Evolutionary conservation across 37 sponge, comb jelly and placozoan species (phyloP).

Genomic region (Cliona cf. orientalis): DNA sequence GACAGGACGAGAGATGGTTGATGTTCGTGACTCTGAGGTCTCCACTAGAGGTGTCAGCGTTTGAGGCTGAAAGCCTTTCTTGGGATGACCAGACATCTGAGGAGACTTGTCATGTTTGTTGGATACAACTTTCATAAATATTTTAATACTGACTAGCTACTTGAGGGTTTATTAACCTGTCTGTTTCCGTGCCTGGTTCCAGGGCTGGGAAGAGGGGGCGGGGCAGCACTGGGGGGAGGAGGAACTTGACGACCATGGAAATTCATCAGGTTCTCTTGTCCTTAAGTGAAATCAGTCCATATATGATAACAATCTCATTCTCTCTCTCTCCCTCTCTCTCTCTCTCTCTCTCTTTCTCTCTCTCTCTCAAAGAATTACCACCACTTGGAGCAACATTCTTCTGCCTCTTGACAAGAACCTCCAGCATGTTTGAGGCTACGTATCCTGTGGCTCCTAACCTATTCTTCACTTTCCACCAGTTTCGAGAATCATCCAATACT

Average conservation of each 20-base stretch:
- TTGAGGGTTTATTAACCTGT: background rate
- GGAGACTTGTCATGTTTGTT: conserved; percentile 10
- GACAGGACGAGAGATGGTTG: conserved; percentile 22
- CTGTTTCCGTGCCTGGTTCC: conserved; percentile 1
- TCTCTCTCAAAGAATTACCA: background rate
- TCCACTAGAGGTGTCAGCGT: conserved; percentile 28
- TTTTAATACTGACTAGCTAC: background rate
- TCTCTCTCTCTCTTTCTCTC: background rate
- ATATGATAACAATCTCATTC: background rate
- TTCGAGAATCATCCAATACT: conserved; percentile 56
- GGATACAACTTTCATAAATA: background rate
- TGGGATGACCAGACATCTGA: background rate
- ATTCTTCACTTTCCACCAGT: conserved; percentile 58
- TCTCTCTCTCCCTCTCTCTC: background rate
- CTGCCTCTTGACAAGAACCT: conserved; percentile 10
- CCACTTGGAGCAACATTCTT: background rate
- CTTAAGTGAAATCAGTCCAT: background rate
- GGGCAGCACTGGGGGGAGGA: conserved; percentile 31
- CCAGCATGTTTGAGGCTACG: conserved; percentile 40
- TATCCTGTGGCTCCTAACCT: conserved; percentile 42
- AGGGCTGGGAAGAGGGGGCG: conserved; percentile 34
- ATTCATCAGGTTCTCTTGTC: background rate
- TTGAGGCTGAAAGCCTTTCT: conserved; percentile 28
- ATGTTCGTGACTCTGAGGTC: conserved; percentile 32
- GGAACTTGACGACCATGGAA: conserved; percentile 32